Evolutionary conservation across 1,140 invertebrate genomes (phyloP).

Genomic region (Macrostomum lignano): DNA sequence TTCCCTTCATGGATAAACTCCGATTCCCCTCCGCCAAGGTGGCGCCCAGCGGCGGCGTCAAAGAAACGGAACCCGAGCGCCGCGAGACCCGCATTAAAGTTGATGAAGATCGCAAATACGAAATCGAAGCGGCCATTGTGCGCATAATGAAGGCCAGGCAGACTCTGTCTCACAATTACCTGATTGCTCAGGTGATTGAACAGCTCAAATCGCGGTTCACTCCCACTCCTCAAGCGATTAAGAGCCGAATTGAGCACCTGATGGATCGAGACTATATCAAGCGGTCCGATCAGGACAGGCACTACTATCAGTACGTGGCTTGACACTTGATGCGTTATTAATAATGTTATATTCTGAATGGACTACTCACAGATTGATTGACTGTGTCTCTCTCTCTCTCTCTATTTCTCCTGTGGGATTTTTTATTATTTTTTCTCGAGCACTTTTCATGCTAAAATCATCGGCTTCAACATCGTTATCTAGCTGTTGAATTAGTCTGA

Average conservation of each 20-base stretch:
- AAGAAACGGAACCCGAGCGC: constrained; percentile 87
- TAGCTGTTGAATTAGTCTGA: too few relatives aligned
- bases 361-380: too few relatives aligned
- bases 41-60: constrained; percentile 80
- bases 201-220: constrained; percentile 78
- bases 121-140: constrained; percentile 96
- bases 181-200: constrained; percentile 82
- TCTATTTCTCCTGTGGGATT: too few relatives aligned
- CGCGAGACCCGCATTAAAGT: constrained; percentile 88
- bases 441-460: too few relatives aligned
- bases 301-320: constrained; percentile 18
- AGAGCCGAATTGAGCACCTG: constrained; percentile 89
- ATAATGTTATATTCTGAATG: too few relatives aligned
- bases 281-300: constrained; percentile 66
- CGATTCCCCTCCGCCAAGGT: too few relatives aligned
- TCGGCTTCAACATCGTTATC: too few relatives aligned
- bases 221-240: constrained; percentile 84
- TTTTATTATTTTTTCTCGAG: too few relatives aligned
- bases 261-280: constrained; percentile 95
- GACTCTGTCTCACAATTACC: constrained; percentile 50
- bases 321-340: too few relatives aligned
- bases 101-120: constrained; percentile 93
- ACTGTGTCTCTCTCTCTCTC: too few relatives aligned
- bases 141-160: constrained; percentile 97
- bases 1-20: constrained; percentile 13